phyloP scores from a whole-genome alignment of 37 sponge, comb jelly and placozoan genomes.

The Ianthella basta region DNA sequence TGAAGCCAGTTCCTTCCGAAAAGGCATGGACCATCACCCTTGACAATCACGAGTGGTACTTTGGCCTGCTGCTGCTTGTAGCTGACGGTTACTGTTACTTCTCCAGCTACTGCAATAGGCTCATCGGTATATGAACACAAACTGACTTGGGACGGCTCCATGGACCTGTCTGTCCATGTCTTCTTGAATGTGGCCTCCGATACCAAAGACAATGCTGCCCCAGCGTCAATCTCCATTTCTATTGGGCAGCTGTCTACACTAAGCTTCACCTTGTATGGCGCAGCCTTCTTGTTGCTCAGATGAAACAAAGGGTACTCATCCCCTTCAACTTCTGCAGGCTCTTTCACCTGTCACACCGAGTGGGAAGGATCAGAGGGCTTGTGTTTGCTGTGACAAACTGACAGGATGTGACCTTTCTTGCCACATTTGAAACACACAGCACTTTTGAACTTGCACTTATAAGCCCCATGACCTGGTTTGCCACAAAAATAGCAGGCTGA shows the following conservation, averaged over 20 bases:
- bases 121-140: conserved; percentile 27
- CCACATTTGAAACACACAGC: conserved; percentile 40
- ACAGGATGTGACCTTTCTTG: conserved; percentile 45
- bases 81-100: neutral
- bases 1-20: conserved; percentile 55
- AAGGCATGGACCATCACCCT: conserved; percentile 42
- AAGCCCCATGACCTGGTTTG: conserved; percentile 23
- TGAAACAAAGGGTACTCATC: neutral
- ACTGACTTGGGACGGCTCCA: neutral
- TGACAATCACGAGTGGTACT: conserved; percentile 23
- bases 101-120: conserved; percentile 22
- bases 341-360: neutral
- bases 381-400: conserved; percentile 23
- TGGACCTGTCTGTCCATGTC: neutral
- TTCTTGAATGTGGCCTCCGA: neutral
- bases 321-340: neutral
- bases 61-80: conserved; percentile 1
- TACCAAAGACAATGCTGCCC: neutral
- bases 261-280: neutral
- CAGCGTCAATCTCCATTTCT: conserved; percentile 11
- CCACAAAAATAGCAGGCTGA: conserved; percentile 27
- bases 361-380: neutral
- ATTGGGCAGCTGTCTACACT: neutral
- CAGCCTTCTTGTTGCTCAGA: neutral
- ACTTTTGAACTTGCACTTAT: conserved; percentile 40